Percentiles rank a stretch among this genome's conserved stretches.
Conservation (phyloP, 2,888 invertebrate genomes). For the Conomelus anceps region DNA sequence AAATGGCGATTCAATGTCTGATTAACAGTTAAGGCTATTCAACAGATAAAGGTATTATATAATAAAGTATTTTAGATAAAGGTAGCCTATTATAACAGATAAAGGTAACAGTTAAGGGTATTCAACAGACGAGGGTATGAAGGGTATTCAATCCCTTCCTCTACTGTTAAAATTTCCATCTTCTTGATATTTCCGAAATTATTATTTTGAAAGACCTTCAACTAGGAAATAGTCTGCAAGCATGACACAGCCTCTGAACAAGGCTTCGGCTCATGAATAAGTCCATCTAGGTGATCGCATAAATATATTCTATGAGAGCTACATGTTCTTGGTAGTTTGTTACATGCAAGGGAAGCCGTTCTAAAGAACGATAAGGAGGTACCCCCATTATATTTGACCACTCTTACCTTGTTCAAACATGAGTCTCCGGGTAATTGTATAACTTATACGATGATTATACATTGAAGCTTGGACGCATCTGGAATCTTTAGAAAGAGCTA, state of each 20-base stretch:
- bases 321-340: neutral
- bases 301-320: neutral
- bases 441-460: neutral
- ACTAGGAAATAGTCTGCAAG: neutral
- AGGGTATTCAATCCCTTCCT: too few relatives aligned
- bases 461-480: neutral
- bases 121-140: too few relatives aligned
- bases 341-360: neutral
- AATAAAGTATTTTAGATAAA: too few relatives aligned
- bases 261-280: neutral
- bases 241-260: neutral
- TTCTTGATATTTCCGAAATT: neutral
- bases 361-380: neutral
- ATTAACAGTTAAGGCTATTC: too few relatives aligned
- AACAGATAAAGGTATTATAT: too few relatives aligned
- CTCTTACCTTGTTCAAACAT: neutral
- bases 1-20: too few relatives aligned
- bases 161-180: too few relatives aligned
- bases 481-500: neutral
- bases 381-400: neutral
- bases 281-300: neutral
- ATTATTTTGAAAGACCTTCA: neutral
- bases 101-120: too few relatives aligned
- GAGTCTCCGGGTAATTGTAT: neutral
- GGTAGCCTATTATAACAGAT: too few relatives aligned